A percentile compares a stretch with the other conserved stretches of the same genome.
Conservation (phyloP, 1,140 invertebrate species). For the Dermatophagoides farinae region DNA sequence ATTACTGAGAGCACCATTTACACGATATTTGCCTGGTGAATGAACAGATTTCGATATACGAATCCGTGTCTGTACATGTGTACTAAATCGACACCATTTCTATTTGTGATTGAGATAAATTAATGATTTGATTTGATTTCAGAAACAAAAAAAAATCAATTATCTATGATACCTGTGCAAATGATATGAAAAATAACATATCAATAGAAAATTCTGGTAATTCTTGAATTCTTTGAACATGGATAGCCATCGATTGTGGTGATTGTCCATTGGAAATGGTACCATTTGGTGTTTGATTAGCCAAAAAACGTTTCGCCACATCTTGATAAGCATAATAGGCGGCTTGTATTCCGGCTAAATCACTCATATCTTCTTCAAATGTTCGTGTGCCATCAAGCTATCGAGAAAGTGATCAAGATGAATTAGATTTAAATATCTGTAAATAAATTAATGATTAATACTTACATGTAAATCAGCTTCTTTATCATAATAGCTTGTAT, state of each 20-base stretch:
- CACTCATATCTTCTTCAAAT: constrained; percentile 9
- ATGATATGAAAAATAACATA: constrained; percentile 8
- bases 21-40: constrained; percentile 14
- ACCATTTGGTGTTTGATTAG: not conserved
- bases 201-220: not conserved
- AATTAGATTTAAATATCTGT: not conserved
- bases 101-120: not conserved
- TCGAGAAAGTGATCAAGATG: not conserved
- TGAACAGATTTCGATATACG: constrained; percentile 16
- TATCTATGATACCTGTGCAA: constrained; percentile 2
- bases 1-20: constrained; percentile 28
- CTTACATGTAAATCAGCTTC: constrained; percentile 1
- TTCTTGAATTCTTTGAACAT: not conserved
- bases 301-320: not conserved
- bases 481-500: constrained; percentile 7
- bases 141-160: not conserved
- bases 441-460: not conserved
- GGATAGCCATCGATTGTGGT: not conserved
- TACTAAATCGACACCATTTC: constrained; percentile 11
- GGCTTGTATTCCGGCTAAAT: constrained; percentile 5
- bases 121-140: not conserved
- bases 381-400: constrained; percentile 7
- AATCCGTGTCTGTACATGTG: not conserved
- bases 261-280: not conserved
- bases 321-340: constrained; percentile 4